phyloP scores from a whole-genome alignment of 1,140 invertebrate genomes.

The Tigriopus japonicus region DNA sequence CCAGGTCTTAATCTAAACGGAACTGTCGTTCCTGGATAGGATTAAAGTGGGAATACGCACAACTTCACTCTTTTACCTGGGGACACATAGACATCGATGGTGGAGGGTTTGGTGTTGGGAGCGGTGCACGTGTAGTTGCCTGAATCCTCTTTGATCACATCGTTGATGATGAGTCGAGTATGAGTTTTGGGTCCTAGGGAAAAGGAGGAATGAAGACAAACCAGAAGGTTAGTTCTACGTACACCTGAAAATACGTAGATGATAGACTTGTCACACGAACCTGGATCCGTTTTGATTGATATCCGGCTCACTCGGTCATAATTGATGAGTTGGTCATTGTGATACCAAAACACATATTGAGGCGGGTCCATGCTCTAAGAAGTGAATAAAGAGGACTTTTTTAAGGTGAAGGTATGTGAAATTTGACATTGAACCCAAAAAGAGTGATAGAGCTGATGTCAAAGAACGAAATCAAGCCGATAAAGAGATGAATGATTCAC shows the following conservation, averaged over 20 bases:
- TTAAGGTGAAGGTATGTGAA: too few relatives aligned
- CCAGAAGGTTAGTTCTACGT: not conserved
- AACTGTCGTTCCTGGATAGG: too few relatives aligned
- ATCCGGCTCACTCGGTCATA: slow-evolving; percentile 10
- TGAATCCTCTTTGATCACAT: slow-evolving; percentile 17
- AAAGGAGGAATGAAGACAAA: not conserved
- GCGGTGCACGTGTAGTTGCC: slow-evolving; percentile 20
- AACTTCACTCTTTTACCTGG: slow-evolving; percentile 15
- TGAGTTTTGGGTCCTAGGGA: slow-evolving; percentile 5
- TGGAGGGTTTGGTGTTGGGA: slow-evolving; percentile 17
- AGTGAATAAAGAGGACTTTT: slow-evolving; percentile 8
- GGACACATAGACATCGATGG: slow-evolving; percentile 17
- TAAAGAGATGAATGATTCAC: too few relatives aligned
- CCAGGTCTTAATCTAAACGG: too few relatives aligned
- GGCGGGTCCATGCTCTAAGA: slow-evolving; percentile 65
- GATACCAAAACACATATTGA: slow-evolving; percentile 67
- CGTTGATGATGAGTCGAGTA: slow-evolving; percentile 17
- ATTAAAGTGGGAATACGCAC: not conserved
- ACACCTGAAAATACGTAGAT: not conserved
- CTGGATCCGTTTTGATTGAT: slow-evolving; percentile 10
- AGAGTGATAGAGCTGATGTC: too few relatives aligned
- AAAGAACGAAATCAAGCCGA: too few relatives aligned
- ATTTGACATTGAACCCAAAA: too few relatives aligned
- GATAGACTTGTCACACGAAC: not conserved
- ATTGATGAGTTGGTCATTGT: slow-evolving; percentile 8